Base-by-base conservation (phyloP, 2,888 invertebrate species). In the Odontomyia ornata region DNA sequence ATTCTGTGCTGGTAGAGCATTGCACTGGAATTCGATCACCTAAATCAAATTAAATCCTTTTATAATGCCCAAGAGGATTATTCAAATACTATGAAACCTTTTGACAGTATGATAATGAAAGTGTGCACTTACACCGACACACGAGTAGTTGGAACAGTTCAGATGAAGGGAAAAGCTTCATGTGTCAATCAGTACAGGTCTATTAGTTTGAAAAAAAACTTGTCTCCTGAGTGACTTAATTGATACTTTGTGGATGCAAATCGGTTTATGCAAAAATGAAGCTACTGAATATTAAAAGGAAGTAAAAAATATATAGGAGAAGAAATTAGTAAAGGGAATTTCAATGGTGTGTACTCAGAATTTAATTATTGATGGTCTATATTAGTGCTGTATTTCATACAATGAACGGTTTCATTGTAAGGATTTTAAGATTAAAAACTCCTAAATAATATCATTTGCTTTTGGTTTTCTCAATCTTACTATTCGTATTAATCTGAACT, bases 31-130 rank as follows among this genome's bases (percentile, higher is more conserved):
- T 69, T 47, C 4, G 15, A 56, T 73, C 57, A 23, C 23, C 23
- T 36, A 30, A 73, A 57, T 73, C 73, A 30, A 73, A 73, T 73
- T 57, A 57, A 73, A 57, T 73, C 73, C 73, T 73, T 28, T 56
- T 18, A 56, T 43, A 57, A 73, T 43, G n/a, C 73, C 28, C 5
- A 60, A 57, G 73, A 60, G 57, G 46, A 36, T 73, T 57, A 73
- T 73, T 57, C 73, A 73, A 73, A 57, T 73, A 21, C n/a, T 52
- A 73, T 69, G 73, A 73, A 73, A 73, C 57, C 73, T 73, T 73
- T 73, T 57, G 7, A 57, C 23, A 57, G 36, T 57, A 36, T 73
- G 57, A 52, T 73, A 57, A 57, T 60, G 73, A 73, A 57, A 73
- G 73, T 73, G 36, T 73, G 60, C 27, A 46, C 57, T 57, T 43